Conservation (phyloP, 2,888 invertebrate species). For the Chalcosyrphus nemorum region DNA sequence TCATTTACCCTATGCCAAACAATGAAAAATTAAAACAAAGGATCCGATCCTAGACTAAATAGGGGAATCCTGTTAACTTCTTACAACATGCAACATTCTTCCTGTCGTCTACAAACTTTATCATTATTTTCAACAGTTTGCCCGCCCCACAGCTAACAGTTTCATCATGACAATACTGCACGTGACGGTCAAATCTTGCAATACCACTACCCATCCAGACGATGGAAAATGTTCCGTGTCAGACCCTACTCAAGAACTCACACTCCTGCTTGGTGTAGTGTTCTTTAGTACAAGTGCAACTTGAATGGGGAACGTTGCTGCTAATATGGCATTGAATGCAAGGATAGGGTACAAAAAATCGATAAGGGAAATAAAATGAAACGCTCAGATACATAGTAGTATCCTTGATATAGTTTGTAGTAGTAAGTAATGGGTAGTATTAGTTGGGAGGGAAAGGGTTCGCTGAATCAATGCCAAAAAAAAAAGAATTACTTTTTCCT, state of each 20-base stretch:
- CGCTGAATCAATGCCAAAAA: slow-evolving; percentile 45
- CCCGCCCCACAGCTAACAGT: not conserved
- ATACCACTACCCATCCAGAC: slow-evolving; percentile 25
- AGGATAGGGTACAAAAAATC: slow-evolving; percentile 62
- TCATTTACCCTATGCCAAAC: not conserved
- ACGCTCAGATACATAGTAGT: slow-evolving; percentile 22
- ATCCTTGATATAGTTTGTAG: slow-evolving; percentile 4
- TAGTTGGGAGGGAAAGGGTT: slow-evolving; percentile 15
- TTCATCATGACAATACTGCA: slow-evolving; percentile 38
- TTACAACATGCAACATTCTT: slow-evolving; percentile 30
- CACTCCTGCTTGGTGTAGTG: slow-evolving; percentile 25
- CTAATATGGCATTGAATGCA: slow-evolving; percentile 61
- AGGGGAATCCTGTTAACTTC: not conserved
- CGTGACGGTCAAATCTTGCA: slow-evolving; percentile 53
- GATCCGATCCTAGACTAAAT: slow-evolving; percentile 7
- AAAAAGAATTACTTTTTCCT: not conserved
- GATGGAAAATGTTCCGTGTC: slow-evolving; percentile 21
- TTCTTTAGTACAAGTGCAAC: slow-evolving; percentile 31
- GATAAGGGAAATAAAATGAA: slow-evolving; percentile 52
- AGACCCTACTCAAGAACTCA: slow-evolving; percentile 20
- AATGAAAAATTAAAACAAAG: not conserved
- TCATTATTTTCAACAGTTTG: slow-evolving; percentile 21
- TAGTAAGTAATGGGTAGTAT: too few species aligned
- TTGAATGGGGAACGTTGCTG: not conserved
- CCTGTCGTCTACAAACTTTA: slow-evolving; percentile 51